A percentile compares a stretch with the other conserved stretches of the same genome.
phyloP scores from a whole-genome alignment of 1,140 invertebrate species.

The Heliothis virescens region DNA sequence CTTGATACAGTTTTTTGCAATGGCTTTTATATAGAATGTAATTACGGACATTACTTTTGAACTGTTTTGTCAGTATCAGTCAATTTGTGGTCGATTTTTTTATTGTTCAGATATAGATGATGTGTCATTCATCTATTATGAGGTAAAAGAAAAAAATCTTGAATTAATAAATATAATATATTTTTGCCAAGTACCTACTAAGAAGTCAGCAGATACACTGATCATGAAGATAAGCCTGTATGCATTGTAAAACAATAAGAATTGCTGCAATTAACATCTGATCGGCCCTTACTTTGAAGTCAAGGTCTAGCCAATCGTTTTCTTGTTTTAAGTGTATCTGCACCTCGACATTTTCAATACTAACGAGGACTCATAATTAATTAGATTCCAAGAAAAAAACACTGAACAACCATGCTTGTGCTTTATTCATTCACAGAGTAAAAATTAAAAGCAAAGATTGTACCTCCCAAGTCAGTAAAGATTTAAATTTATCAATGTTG shows the following conservation, averaged over 20 bases:
- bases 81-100: too few species aligned
- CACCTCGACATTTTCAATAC: slow-evolving; percentile 28
- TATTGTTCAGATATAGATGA: too few species aligned
- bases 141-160: too few species aligned
- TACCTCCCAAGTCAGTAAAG: slow-evolving; percentile 2
- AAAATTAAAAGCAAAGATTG: slow-evolving; percentile 12
- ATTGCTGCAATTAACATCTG: slow-evolving; percentile 35
- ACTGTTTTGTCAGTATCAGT: too few species aligned
- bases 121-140: too few species aligned
- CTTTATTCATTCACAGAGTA: background rate
- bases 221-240: slow-evolving; percentile 21
- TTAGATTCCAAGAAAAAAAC: slow-evolving; percentile 24
- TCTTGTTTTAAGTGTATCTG: slow-evolving; percentile 39
- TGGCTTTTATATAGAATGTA: background rate
- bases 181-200: background rate
- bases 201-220: slow-evolving; percentile 6
- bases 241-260: slow-evolving; percentile 49
- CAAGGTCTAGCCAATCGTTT: slow-evolving; percentile 43
- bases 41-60: too few species aligned
- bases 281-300: slow-evolving; percentile 45
- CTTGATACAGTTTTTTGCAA: background rate
- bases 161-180: background rate
- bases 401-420: slow-evolving; percentile 8
- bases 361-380: slow-evolving; percentile 14
- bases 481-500: slow-evolving; percentile 20